A percentile compares a stretch with the other conserved stretches of the same genome.
These are phyloP conservation scores for Fissipunctia ypsillon DNA, from an alignment of 2,888 invertebrate species.

Conservation along the genomic window DNA sequence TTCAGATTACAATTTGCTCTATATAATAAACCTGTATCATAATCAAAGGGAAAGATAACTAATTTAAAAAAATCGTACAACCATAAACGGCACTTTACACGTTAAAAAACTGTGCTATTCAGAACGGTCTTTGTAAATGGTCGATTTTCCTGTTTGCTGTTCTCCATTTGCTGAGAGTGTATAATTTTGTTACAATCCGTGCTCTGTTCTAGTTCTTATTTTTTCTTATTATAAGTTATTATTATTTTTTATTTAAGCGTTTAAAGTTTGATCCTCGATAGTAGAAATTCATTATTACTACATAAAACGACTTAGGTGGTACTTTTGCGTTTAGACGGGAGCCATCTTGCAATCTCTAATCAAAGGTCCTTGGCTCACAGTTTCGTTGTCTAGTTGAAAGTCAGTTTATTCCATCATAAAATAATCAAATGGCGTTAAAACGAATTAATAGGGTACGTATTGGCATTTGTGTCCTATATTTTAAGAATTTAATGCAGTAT, in stretches of 20 bases:
- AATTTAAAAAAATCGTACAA: constrained; percentile 50
- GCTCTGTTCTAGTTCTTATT: constrained; percentile 83
- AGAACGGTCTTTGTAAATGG: constrained; percentile 87
- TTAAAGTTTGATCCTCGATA: constrained; percentile 80
- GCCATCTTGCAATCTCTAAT: constrained; percentile 97
- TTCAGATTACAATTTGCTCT: neutral
- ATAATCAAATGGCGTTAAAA: constrained; percentile 98
- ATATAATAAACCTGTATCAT: neutral
- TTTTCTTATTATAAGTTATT: constrained; percentile 88
- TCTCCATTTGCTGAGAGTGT: constrained; percentile 87
- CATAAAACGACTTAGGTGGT: constrained; percentile 93
- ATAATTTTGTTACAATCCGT: constrained; percentile 85
- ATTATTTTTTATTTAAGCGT: constrained; percentile 85
- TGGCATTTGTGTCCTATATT: constrained; percentile 77
- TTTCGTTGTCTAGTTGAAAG: constrained; percentile 95
- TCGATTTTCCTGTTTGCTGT: constrained; percentile 90
- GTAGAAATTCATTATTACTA: constrained; percentile 81
- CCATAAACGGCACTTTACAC: constrained; percentile 58
- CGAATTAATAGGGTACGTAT: constrained; percentile 98
- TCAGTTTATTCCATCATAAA: constrained; percentile 93
- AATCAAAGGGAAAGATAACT: constrained; percentile 32
- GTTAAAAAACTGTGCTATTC: constrained; percentile 66
- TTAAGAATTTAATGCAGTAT: constrained; percentile 70
- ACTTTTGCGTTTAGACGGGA: constrained; percentile 94
- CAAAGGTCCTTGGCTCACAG: constrained; percentile 96